These are phyloP conservation scores for Elaeidobius kamerunicus DNA, from an alignment of 2,888 invertebrate genomes.

Conservation along the genomic window DNA sequence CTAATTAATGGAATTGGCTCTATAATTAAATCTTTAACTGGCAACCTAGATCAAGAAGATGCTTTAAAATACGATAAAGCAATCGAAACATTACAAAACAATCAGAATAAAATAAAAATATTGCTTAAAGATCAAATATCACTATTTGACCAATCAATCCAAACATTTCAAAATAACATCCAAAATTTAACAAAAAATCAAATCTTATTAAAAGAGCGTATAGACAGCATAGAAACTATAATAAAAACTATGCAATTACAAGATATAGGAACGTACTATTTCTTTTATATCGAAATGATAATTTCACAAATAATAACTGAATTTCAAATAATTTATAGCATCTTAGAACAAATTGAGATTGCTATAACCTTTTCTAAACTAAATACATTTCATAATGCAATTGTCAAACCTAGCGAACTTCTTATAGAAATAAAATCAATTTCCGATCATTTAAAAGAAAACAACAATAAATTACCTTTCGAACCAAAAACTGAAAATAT, in stretches of 20 bases:
- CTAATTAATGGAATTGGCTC: conserved; percentile 24
- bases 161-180: no score
- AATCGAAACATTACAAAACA: conserved; percentile 7
- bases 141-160: conserved; percentile 6
- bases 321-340: conserved; percentile 23
- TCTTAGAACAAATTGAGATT: conserved; percentile 25
- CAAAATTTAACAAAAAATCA: conserved; percentile 15
- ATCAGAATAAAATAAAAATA: conserved; percentile 18
- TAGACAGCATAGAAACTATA: not conserved
- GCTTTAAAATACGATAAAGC: conserved; percentile 23
- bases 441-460: no score
- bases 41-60: conserved; percentile 27
- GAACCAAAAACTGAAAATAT: not conserved
- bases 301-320: not conserved
- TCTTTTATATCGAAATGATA: not conserved
- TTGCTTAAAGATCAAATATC: conserved; percentile 17
- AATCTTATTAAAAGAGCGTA: not conserved
- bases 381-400: conserved; percentile 22
- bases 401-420: conserved; percentile 20
- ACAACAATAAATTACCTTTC: no score
- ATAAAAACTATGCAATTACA: not conserved
- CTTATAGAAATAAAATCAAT: conserved; percentile 21
- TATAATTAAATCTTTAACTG: conserved; percentile 26
- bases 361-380: conserved; percentile 28
- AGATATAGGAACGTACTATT: not conserved